Evolutionary conservation across 2,888 invertebrate genomes (phyloP).

Genomic region (Lamellibrachia columna): DNA sequence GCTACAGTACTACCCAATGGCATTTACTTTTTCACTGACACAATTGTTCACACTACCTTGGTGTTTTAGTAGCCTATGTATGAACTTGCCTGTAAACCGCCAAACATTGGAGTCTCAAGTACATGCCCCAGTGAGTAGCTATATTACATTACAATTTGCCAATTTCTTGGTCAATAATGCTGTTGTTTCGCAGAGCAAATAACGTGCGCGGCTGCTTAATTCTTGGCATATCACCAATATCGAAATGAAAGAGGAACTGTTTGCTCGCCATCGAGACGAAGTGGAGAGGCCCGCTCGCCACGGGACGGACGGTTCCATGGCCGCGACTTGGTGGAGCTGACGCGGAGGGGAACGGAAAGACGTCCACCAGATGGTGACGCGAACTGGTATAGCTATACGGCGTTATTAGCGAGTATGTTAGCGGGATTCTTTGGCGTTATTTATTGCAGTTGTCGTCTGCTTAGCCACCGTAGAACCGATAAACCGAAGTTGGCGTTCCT

Average conservation of each 20-base stretch:
- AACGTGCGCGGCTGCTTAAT: neutral
- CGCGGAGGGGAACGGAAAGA: neutral
- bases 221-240: neutral
- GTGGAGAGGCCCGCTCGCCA: too few species aligned
- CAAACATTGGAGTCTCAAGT: neutral
- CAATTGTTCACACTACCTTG: too few species aligned
- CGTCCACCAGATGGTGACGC: neutral
- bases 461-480: neutral
- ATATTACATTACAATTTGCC: conserved; percentile 4
- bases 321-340: neutral
- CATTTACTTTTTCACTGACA: too few species aligned
- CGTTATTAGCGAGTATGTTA: neutral
- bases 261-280: neutral
- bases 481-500: neutral
- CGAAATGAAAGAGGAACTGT: neutral
- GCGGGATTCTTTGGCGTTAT: neutral
- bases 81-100: neutral
- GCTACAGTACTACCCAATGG: too few species aligned
- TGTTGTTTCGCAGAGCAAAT: neutral
- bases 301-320: neutral
- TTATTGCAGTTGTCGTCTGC: neutral
- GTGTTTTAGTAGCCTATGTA: neutral
- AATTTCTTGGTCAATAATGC: neutral
- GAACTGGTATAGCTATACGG: neutral
- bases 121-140: neutral